Evolutionary conservation across 2,888 invertebrate genomes (phyloP), one percentile per base, ranked within the genome.

Genomic region (Polydrusus tereticollis): DNA sequence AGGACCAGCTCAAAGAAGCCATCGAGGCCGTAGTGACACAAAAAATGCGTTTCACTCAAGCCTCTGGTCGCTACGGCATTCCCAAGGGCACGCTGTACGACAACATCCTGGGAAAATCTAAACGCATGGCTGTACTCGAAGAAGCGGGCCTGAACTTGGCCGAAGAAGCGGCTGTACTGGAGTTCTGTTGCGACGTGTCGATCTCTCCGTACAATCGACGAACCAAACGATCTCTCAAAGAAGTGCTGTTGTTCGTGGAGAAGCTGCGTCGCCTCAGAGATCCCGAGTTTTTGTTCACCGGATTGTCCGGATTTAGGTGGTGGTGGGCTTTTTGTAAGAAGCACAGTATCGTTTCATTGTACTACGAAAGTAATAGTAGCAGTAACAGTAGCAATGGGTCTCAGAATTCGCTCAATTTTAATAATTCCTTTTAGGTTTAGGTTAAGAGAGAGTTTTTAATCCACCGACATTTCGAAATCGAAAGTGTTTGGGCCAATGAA

Each of bases 301-400:
- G 91, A n/a, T 86, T 92, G n/a, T 89, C 90, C 20, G 92, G 92
- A 0, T 93, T 91, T 80, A 86, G 92, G 12, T 93, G 93, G 93
- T 93, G 93, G 93, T 93, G 93, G 93, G 93, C 93, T 0, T 93
- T 93, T 80, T 93, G 93, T 85, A 93, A 93, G 85, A 93, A 93
- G 81, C 91, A 93, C 85, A 91, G 91, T 67, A 91, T 93, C 74
- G 91, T 92, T 0, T 92, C 92, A 64, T 83, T 90, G 60, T 89
- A 89, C 80, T 90, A 87, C 77, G 87, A 87, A 64, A 80, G 33
- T 33, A 47, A 41, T 36, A 21, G 10, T 50, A n/a, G 36, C 21
- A 80, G 36, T 33, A 64, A 45, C 26, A 60, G 45, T 63, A 62
- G 21, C 23, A 59, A 45, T 33, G 66, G 66, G 16, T 66, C 66